Evolutionary conservation across 2,888 invertebrate genomes (phyloP).

Genomic region (Dicroscelio sp.): DNA sequence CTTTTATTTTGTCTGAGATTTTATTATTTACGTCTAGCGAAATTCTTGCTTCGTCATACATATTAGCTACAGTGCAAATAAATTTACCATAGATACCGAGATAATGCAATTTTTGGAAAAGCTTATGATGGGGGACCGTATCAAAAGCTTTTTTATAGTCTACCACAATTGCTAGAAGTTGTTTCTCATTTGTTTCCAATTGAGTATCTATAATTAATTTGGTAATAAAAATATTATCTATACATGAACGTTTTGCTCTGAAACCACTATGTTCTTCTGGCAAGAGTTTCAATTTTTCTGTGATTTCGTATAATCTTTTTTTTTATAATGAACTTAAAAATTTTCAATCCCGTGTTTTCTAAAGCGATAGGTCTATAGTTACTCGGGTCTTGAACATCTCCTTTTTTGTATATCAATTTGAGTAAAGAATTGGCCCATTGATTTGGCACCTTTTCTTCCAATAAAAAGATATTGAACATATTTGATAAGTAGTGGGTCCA

Average conservation of each 20-base stretch:
- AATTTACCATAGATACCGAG: constrained; percentile 2
- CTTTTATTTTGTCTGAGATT: constrained; percentile 1
- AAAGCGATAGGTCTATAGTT: constrained; percentile 10
- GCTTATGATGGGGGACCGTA: background rate
- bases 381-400: background rate
- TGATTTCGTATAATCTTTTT: background rate
- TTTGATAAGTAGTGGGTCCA: background rate
- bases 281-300: background rate
- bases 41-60: background rate
- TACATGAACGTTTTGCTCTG: background rate
- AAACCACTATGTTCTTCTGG: background rate
- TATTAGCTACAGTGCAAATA: background rate
- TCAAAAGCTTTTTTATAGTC: constrained; percentile 1
- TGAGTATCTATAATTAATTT: background rate
- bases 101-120: background rate
- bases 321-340: background rate
- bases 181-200: background rate
- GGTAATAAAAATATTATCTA: background rate
- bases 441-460: background rate
- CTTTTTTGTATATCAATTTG: constrained; percentile 14
- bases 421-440: background rate
- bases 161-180: background rate
- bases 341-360: constrained; percentile 1
- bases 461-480: constrained; percentile 6
- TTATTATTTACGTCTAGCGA: background rate